A percentile compares a stretch with the other conserved stretches of the same genome.
Evolutionary conservation across 2,113 vertebrate species (phyloP).

Genomic region (Phyllostomus discolor): DNA sequence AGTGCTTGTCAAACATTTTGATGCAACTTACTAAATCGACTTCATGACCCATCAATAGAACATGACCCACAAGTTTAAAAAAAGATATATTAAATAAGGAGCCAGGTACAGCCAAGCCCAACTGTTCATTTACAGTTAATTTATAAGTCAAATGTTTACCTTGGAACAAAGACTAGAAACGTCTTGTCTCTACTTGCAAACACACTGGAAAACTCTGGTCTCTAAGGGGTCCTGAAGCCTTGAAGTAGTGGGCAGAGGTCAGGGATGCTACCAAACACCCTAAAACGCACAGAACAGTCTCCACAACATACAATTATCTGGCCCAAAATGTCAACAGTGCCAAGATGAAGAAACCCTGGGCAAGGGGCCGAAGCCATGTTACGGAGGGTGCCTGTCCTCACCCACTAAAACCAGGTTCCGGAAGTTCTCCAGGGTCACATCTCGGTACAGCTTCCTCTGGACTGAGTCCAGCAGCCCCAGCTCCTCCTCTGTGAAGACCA

Average conservation of each 20-base stretch:
- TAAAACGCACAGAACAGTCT: not conserved
- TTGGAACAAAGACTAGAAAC: not conserved
- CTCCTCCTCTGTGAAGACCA: constrained; percentile 38
- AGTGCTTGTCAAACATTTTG: not conserved
- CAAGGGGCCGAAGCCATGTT: not conserved
- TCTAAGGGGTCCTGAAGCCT: not conserved
- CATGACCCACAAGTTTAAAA: not conserved
- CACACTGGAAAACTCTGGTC: not conserved
- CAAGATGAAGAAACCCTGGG: not conserved
- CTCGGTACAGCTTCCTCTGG: constrained; percentile 48
- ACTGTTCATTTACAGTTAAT: not conserved
- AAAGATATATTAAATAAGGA: not conserved
- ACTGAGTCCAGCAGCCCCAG: not conserved
- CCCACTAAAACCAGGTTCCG: constrained; percentile 49
- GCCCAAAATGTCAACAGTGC: not conserved
- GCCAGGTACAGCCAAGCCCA: not conserved
- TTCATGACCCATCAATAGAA: not conserved
- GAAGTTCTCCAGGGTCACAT: constrained; percentile 60
- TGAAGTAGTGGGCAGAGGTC: not conserved
- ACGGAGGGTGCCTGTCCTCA: not conserved
- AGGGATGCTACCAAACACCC: not conserved
- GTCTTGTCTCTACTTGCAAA: not conserved
- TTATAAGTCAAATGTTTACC: not conserved
- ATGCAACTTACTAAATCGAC: not conserved
- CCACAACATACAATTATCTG: not conserved